Percentiles rank a stretch among this genome's conserved stretches.
Evolutionary conservation across 2,888 invertebrate species (phyloP).

Genomic region (Plagiodera versicolora): DNA sequence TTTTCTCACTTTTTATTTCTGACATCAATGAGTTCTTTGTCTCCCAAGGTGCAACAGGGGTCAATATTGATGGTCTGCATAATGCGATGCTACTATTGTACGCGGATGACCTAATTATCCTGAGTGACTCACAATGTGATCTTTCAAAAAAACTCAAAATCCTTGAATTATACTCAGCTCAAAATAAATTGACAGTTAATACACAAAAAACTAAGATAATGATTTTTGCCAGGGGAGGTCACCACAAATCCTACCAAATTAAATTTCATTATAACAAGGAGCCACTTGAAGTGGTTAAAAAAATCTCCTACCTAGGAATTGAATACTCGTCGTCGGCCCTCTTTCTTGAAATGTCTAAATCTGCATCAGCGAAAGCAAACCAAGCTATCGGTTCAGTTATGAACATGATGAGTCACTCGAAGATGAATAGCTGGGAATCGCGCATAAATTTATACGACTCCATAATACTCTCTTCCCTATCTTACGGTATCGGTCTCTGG

Average conservation of each 20-base stretch:
- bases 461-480: not conserved
- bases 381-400: not conserved
- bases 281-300: not conserved
- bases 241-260: not conserved
- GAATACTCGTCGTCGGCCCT: not conserved
- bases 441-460: no score
- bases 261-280: not conserved
- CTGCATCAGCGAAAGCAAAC: no score
- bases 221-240: not conserved
- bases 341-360: not conserved
- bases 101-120: slow-evolving; percentile 9
- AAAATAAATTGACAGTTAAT: not conserved
- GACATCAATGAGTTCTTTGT: slow-evolving; percentile 2
- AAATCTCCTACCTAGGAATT: not conserved
- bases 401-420: not conserved
- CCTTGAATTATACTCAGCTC: slow-evolving; percentile 2
- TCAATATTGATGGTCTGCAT: not conserved
- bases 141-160: slow-evolving; percentile 6
- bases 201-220: not conserved
- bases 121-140: slow-evolving; percentile 6
- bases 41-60: not conserved
- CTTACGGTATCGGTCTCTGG: not conserved
- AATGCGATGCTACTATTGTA: not conserved
- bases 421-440: not conserved
- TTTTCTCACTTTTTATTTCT: slow-evolving; percentile 12